A percentile compares a stretch with the other conserved stretches of the same genome.
Evolutionary conservation across 1,140 invertebrate genomes (phyloP).

Genomic region (Caenorhabditis inopinata): DNA sequence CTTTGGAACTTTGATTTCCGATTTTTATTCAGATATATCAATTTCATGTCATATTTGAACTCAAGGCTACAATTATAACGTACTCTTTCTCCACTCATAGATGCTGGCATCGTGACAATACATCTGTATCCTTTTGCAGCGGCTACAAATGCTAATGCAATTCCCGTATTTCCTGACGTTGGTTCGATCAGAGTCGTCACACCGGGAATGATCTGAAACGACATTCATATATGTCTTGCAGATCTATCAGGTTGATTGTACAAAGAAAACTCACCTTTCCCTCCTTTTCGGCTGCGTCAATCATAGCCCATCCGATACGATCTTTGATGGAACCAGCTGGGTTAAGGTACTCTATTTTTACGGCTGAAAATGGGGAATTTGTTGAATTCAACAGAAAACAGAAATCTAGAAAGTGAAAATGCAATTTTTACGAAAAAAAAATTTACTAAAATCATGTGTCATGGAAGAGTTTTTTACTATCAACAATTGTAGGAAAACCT

Average conservation of each 20-base stretch:
- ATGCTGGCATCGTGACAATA: slow-evolving; percentile 68
- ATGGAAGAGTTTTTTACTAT: no score
- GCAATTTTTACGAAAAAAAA: no score
- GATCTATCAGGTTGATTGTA: neutral
- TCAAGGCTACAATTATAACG: no score
- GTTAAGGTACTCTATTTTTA: slow-evolving; percentile 62
- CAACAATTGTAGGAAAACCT: no score
- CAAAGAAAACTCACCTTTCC: slow-evolving; percentile 56
- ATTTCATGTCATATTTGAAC: no score
- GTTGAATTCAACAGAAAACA: slow-evolving; percentile 2
- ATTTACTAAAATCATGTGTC: neutral
- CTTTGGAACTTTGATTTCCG: no score
- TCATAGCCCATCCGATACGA: slow-evolving; percentile 64
- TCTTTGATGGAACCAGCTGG: slow-evolving; percentile 64
- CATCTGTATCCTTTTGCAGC: slow-evolving; percentile 67
- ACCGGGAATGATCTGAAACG: slow-evolving; percentile 59
- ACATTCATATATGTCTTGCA: neutral
- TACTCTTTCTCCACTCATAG: slow-evolving; percentile 66
- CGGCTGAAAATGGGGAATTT: slow-evolving; percentile 47
- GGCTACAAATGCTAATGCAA: slow-evolving; percentile 66
- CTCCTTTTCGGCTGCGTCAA: slow-evolving; percentile 65
- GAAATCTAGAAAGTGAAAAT: no score
- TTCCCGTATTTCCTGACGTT: slow-evolving; percentile 68
- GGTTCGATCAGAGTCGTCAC: slow-evolving; percentile 62
- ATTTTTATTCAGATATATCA: no score